A percentile compares a stretch with the other conserved stretches of the same genome.
phyloP scores from a whole-genome alignment of 2,113 vertebrate genomes.

The Lepisosteus osseus region DNA sequence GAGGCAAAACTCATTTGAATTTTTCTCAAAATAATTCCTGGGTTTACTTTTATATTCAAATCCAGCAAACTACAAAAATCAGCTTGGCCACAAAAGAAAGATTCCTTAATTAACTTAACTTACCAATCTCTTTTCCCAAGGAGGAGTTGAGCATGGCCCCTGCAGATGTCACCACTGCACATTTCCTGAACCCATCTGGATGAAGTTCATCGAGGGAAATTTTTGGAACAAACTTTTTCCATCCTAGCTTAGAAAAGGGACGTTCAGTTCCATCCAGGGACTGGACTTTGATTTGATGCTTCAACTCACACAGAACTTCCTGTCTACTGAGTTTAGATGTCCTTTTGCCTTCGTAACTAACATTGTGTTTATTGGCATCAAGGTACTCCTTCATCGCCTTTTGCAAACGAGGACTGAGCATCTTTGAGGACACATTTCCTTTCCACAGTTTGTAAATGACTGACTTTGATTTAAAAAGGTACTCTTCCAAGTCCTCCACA shows the following conservation, averaged over 20 bases:
- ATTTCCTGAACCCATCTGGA: slow-evolving; percentile 67
- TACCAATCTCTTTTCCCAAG: slow-evolving; percentile 90
- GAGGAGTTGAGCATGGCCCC: slow-evolving; percentile 92
- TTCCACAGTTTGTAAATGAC: slow-evolving; percentile 84
- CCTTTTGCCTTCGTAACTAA: slow-evolving; percentile 73
- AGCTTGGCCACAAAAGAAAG: too few species aligned
- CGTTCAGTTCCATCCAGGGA: slow-evolving; percentile 85
- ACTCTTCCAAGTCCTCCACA: slow-evolving; percentile 67
- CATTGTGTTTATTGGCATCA: slow-evolving; percentile 84
- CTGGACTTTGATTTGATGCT: slow-evolving; percentile 66
- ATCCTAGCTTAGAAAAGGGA: slow-evolving; percentile 85
- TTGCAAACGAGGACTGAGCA: slow-evolving; percentile 88
- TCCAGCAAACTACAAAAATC: too few species aligned
- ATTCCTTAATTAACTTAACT: slow-evolving; percentile 36
- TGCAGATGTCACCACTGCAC: slow-evolving; percentile 93
- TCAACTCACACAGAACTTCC: slow-evolving; percentile 83
- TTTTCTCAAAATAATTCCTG: too few species aligned
- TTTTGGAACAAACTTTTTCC: slow-evolving; percentile 78
- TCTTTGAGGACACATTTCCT: slow-evolving; percentile 76
- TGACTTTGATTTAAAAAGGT: slow-evolving; percentile 77
- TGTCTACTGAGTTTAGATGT: slow-evolving; percentile 47
- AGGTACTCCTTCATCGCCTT: slow-evolving; percentile 87
- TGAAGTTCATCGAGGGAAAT: slow-evolving; percentile 69
- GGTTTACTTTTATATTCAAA: too few species aligned
- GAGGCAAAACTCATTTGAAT: too few species aligned